A percentile compares a stretch with the other conserved stretches of the same genome.
phyloP scores from a whole-genome alignment of 2,888 invertebrate genomes.

The Abrostola tripartita region DNA sequence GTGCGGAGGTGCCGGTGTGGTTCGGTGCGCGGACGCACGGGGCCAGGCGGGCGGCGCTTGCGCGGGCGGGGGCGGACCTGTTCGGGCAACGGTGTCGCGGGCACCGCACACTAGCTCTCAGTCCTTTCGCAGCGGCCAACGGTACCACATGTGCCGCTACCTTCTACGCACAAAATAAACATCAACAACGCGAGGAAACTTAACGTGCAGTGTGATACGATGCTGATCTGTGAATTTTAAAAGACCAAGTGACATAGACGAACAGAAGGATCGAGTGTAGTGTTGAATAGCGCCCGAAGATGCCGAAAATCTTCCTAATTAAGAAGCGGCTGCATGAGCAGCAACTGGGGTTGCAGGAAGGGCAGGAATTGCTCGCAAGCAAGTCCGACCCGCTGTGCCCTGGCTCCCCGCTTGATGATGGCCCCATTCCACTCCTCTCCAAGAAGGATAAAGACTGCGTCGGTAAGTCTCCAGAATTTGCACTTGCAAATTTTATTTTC shows the following conservation, averaged over 20 bases:
- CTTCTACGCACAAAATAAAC: constrained; percentile 80
- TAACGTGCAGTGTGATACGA: constrained; percentile 85
- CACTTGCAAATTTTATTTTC: not conserved
- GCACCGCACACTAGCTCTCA: constrained; percentile 84
- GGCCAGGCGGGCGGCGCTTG: constrained; percentile 73
- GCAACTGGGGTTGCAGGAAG: constrained; percentile 94
- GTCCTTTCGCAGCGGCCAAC: constrained; percentile 87
- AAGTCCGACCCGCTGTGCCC: constrained; percentile 90
- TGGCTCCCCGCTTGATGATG: constrained; percentile 87
- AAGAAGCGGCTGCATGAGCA: constrained; percentile 97
- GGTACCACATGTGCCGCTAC: constrained; percentile 87
- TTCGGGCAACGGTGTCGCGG: constrained; percentile 86
- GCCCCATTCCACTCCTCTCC: constrained; percentile 90
- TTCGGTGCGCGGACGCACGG: constrained; percentile 73
- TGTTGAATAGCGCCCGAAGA: constrained; percentile 83
- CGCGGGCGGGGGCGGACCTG: constrained; percentile 85
- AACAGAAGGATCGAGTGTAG: constrained; percentile 83
- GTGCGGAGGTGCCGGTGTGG: constrained; percentile 62
- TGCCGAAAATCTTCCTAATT: constrained; percentile 98
- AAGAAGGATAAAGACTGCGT: constrained; percentile 80
- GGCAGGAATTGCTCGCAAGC: constrained; percentile 91
- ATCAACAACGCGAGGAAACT: constrained; percentile 82
- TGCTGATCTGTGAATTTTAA: constrained; percentile 82
- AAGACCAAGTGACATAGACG: constrained; percentile 81
- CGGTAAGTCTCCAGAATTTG: constrained; percentile 70